Evolutionary conservation across 2,113 vertebrate species (phyloP).

Genomic region (Pseudopipra pipra): DNA sequence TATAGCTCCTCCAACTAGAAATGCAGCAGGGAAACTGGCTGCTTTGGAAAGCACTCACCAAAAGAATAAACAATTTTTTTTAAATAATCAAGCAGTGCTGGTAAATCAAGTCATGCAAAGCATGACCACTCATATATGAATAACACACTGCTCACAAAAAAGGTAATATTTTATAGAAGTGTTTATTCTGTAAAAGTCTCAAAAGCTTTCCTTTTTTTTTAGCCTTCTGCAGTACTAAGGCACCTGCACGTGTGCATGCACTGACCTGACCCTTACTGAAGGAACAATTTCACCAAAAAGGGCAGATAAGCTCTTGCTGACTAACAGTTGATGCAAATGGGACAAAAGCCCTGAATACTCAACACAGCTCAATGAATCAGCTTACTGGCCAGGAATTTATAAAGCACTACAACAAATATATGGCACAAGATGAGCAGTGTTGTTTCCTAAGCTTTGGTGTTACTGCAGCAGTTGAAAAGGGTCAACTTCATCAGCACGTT

Average conservation of each 20-base stretch:
- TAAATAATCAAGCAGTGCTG: background rate
- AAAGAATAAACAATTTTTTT: background rate
- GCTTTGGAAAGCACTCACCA: background rate
- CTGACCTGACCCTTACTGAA: rapidly evolving
- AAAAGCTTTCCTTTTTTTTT: background rate
- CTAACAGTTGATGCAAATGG: rapidly evolving
- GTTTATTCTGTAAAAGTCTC: background rate
- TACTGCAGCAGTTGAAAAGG: background rate
- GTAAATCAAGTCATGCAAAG: background rate
- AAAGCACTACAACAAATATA: background rate
- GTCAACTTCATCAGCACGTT: background rate
- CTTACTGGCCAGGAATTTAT: rapidly evolving
- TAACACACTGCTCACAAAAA: background rate
- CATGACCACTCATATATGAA: background rate
- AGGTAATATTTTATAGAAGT: background rate
- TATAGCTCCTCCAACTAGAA: background rate
- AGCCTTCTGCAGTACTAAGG: background rate
- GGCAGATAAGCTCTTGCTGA: background rate
- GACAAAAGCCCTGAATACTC: background rate
- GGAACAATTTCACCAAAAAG: background rate
- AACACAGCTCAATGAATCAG: background rate
- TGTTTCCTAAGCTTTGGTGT: background rate
- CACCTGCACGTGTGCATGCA: rapidly evolving
- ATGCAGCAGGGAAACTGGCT: background rate
- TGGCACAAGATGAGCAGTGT: rapidly evolving